phyloP scores from a whole-genome alignment of 2,113 vertebrate genomes.

The Phasianus colchicus region DNA sequence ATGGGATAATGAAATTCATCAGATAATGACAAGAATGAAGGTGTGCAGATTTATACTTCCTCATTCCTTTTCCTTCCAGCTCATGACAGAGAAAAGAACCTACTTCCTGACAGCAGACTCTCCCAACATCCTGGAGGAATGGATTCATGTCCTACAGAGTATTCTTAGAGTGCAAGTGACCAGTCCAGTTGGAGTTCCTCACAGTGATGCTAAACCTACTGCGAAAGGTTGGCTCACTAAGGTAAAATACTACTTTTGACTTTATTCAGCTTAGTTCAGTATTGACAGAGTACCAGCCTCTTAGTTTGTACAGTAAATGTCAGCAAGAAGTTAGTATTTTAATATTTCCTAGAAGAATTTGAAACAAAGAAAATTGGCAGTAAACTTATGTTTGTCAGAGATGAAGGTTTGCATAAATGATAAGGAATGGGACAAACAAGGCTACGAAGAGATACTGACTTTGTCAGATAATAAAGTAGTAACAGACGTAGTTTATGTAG shows the following conservation, averaged over 20 bases:
- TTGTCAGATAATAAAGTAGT: not conserved
- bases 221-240: conserved; percentile 91
- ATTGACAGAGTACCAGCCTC: not conserved
- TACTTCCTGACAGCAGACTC: conserved; percentile 91
- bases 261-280: not conserved
- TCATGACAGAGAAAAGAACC: conserved; percentile 90
- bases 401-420: not conserved
- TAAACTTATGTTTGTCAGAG: not conserved
- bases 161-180: conserved; percentile 88
- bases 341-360: not conserved
- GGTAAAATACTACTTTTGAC: conserved; percentile 68
- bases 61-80: conserved; percentile 67
- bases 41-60: not conserved
- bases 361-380: not conserved
- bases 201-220: conserved; percentile 80
- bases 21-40: not conserved
- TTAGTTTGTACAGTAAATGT: not conserved
- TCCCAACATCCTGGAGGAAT: conserved; percentile 91
- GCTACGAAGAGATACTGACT: not conserved
- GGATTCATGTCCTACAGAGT: conserved; percentile 90
- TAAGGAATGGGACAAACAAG: not conserved
- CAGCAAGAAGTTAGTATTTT: not conserved
- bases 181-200: conserved; percentile 70
- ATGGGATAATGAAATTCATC: not conserved
- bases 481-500: not conserved